Conservation (phyloP, 1,140 invertebrate species). For the Pseudomyrmex cubaensis region DNA sequence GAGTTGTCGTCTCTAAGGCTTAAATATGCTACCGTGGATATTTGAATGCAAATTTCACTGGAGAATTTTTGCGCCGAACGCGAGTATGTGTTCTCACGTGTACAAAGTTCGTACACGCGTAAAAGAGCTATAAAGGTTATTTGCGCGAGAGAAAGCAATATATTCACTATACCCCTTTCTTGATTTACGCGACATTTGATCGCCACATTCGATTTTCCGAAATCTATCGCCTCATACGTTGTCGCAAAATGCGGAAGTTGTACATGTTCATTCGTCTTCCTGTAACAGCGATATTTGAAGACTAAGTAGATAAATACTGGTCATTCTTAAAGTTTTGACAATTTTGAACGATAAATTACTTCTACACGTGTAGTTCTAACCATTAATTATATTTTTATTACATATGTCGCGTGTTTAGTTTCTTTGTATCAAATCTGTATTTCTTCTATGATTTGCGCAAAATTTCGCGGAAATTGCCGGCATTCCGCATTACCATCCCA, state of each 20-base stretch:
- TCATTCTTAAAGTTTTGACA: too few species aligned
- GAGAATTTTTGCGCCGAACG: neutral
- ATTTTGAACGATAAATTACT: neutral
- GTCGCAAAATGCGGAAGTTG: neutral
- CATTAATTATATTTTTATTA: neutral
- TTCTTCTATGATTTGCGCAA: constrained; percentile 10
- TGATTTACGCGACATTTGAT: neutral
- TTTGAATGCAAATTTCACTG: constrained; percentile 46
- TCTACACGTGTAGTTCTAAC: neutral
- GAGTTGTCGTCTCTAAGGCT: neutral
- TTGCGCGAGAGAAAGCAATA: constrained; percentile 42
- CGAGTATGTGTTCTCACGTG: neutral
- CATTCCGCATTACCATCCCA: constrained; percentile 3
- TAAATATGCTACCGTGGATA: constrained; percentile 37
- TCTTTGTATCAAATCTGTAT: neutral
- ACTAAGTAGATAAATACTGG: too few species aligned
- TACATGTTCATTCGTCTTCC: neutral
- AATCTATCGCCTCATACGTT: constrained; percentile 11
- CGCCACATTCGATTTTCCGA: neutral
- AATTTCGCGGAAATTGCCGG: constrained; percentile 7
- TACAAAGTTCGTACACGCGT: constrained; percentile 22
- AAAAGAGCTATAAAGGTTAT: constrained; percentile 10
- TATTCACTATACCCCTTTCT: neutral
- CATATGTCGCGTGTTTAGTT: neutral
- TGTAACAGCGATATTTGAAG: neutral